A percentile compares a stretch with the other conserved stretches of the same genome.
Conservation (phyloP, 2,888 invertebrate genomes). For the Hyposoter didymator region DNA sequence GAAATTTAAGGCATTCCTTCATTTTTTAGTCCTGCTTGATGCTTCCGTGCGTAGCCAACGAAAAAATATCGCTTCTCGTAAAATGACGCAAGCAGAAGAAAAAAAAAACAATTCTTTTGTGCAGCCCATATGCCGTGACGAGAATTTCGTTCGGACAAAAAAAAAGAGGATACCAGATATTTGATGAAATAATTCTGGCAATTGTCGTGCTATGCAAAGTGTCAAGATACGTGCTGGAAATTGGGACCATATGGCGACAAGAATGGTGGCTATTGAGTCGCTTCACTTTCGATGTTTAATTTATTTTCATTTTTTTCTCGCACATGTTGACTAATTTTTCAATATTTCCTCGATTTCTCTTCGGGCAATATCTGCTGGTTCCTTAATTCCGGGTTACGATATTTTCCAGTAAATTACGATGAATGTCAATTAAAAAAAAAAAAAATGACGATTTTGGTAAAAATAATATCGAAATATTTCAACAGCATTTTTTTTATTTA, state of each 20-base stretch:
- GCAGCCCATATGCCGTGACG: background rate
- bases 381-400: no score
- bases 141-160: background rate
- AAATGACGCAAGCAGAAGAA: background rate
- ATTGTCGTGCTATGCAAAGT: background rate
- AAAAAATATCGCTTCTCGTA: background rate
- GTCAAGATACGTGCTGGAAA: constrained; percentile 8
- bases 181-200: constrained; percentile 8
- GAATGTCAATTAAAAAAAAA: background rate
- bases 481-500: background rate
- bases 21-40: background rate
- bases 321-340: background rate
- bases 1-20: background rate
- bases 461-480: background rate
- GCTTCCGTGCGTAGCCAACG: background rate
- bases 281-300: background rate
- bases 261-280: background rate
- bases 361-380: no score
- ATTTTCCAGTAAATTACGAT: no score
- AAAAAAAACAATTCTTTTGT: background rate
- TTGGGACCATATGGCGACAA: constrained; percentile 5
- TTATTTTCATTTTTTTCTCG: background rate
- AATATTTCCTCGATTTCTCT: background rate
- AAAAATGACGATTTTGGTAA: no score
- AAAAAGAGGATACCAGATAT: background rate